phyloP scores from a whole-genome alignment of 2,888 invertebrate species.

The Aspidiotus rigidus region DNA sequence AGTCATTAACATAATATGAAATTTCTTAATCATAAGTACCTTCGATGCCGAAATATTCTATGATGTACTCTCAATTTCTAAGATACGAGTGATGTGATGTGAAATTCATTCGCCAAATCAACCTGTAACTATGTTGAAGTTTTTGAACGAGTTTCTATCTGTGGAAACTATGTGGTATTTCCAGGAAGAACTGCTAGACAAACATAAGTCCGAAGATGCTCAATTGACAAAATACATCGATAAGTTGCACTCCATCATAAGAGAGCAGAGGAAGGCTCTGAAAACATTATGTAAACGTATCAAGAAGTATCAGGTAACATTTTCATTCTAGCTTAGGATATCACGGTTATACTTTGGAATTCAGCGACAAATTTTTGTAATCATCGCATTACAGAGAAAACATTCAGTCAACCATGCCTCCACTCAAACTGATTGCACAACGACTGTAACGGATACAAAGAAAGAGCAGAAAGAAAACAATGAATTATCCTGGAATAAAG shows the following conservation, averaged over 20 bases:
- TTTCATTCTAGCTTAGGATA: not conserved
- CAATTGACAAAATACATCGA: not conserved
- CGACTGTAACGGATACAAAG: not conserved
- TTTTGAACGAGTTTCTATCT: not conserved
- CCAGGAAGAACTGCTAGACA: not conserved
- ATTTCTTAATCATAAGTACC: no score
- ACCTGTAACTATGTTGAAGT: not conserved
- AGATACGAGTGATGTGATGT: no score
- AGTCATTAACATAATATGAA: no score
- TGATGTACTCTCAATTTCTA: no score
- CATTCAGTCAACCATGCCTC: slow-evolving; percentile 6
- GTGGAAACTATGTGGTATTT: not conserved
- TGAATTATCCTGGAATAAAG: slow-evolving; percentile 9
- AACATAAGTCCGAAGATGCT: slow-evolving; percentile 2
- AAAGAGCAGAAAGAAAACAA: no score
- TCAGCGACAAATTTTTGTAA: not conserved
- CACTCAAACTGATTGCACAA: slow-evolving; percentile 9
- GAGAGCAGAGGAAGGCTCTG: slow-evolving; percentile 15
- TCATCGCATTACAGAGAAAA: not conserved
- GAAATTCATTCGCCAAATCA: no score
- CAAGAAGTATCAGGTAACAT: slow-evolving; percentile 8
- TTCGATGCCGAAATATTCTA: no score
- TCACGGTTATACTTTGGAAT: not conserved
- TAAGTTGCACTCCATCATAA: slow-evolving; percentile 8
- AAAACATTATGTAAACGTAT: slow-evolving; percentile 12